These are phyloP conservation scores for Tubulanus polymorphus DNA, from an alignment of 2,888 invertebrate genomes.

Conservation along the genomic window DNA sequence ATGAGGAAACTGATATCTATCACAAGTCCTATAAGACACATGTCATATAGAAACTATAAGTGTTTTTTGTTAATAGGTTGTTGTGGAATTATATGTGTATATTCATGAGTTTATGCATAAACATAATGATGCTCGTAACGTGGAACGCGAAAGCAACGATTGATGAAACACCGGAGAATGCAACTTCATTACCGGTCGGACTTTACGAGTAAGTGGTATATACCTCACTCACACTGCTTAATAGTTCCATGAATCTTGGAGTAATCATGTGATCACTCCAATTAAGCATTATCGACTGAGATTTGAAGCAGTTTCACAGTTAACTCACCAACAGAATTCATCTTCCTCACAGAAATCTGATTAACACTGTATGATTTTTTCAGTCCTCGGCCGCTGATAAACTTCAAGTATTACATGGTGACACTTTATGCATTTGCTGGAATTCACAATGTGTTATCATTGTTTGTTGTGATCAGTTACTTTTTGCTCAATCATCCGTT, in stretches of 20 bases:
- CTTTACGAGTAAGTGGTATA: slow-evolving; percentile 21
- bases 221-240: no score
- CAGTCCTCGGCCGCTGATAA: slow-evolving; percentile 23
- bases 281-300: no score
- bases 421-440: slow-evolving; percentile 28
- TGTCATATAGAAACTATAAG: neutral
- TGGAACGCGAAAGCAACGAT: slow-evolving; percentile 25
- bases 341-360: neutral
- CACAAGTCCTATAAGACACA: no score
- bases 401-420: slow-evolving; percentile 21
- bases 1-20: no score
- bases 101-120: slow-evolving; percentile 25
- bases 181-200: slow-evolving; percentile 9
- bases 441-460: slow-evolving; percentile 28
- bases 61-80: slow-evolving; percentile 14
- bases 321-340: no score
- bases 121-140: slow-evolving; percentile 26
- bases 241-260: no score
- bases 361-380: slow-evolving; percentile 1
- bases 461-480: slow-evolving; percentile 30
- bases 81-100: slow-evolving; percentile 23
- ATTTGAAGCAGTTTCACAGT: no score
- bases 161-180: neutral
- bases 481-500: slow-evolving; percentile 31
- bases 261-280: no score